A percentile compares a stretch with the other conserved stretches of the same genome.
These are phyloP conservation scores for Bambusicola thoracicus DNA, from an alignment of 2,113 vertebrate genomes.

Conservation along the genomic window DNA sequence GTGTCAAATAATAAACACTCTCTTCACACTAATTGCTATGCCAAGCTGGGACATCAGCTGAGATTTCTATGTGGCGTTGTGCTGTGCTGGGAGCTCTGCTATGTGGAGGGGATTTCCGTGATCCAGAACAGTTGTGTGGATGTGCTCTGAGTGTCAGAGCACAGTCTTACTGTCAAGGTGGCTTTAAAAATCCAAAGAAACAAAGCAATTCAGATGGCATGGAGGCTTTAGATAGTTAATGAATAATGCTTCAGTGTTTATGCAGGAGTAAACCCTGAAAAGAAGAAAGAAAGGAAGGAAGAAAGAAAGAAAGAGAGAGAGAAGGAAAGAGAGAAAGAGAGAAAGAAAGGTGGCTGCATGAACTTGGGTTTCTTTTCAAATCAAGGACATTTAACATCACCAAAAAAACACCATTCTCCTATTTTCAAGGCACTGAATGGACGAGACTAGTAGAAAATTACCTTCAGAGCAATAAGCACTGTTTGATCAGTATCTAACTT, in stretches of 20 bases:
- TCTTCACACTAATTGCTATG: background rate
- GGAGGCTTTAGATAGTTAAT: background rate
- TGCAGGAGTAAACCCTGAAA: background rate
- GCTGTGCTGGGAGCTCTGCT: background rate
- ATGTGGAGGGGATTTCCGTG: accelerated
- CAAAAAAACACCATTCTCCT: background rate
- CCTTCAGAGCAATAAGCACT: background rate
- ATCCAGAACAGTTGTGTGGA: background rate
- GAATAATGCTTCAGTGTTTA: background rate
- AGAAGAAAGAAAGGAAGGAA: background rate
- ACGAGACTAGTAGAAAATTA: background rate
- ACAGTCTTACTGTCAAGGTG: background rate
- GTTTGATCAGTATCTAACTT: conserved; percentile 1
- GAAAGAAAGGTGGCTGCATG: too few relatives aligned
- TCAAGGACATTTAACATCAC: background rate
- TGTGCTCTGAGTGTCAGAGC: background rate
- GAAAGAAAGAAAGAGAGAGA: too few relatives aligned
- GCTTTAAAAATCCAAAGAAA: background rate
- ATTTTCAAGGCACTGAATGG: background rate
- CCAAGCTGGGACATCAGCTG: background rate
- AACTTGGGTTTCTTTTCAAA: background rate
- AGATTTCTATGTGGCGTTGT: background rate
- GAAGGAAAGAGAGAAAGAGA: background rate
- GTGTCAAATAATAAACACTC: background rate
- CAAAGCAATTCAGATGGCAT: background rate